These are phyloP conservation scores for Palaemon carinicauda DNA, from an alignment of 1,140 invertebrate genomes.

Conservation along the genomic window DNA sequence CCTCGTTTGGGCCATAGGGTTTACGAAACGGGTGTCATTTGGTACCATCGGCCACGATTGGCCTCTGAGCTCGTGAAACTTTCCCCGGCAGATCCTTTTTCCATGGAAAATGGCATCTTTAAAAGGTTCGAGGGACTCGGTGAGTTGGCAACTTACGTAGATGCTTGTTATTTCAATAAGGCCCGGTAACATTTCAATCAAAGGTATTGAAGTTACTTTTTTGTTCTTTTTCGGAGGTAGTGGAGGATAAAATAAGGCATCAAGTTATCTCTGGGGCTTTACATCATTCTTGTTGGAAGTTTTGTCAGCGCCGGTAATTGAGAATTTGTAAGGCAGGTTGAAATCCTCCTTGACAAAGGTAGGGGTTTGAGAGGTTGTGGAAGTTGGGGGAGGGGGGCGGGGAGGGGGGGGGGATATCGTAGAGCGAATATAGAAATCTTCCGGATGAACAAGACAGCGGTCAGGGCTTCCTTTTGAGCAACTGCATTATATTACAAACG, in stretches of 20 bases:
- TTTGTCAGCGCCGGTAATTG: neutral
- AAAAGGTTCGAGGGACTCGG: neutral
- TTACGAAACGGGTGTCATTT: neutral
- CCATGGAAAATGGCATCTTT: neutral
- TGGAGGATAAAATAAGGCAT: slow-evolving; percentile 41
- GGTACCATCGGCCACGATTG: too few species aligned
- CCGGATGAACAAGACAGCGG: neutral
- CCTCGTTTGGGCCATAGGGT: slow-evolving; percentile 7
- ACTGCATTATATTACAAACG: too few species aligned
- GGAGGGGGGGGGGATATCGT: neutral
- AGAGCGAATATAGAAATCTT: slow-evolving; percentile 7
- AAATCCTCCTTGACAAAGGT: too few species aligned
- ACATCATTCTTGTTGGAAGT: slow-evolving; percentile 1
- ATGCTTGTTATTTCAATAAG: slow-evolving; percentile 56
- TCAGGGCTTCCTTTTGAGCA: too few species aligned
- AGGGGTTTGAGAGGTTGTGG: neutral
- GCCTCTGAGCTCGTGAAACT: too few species aligned
- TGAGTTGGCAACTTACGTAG: neutral
- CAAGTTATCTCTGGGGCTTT: slow-evolving; percentile 31
- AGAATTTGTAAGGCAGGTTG: slow-evolving; percentile 11
- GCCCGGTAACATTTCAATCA: slow-evolving; percentile 52
- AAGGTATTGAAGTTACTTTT: slow-evolving; percentile 29
- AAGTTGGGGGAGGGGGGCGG: too few species aligned
- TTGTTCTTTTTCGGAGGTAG: slow-evolving; percentile 6
- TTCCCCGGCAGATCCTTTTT: neutral